Conservation (phyloP, 1,140 invertebrate species). For the Leguminivora glycinivorella region DNA sequence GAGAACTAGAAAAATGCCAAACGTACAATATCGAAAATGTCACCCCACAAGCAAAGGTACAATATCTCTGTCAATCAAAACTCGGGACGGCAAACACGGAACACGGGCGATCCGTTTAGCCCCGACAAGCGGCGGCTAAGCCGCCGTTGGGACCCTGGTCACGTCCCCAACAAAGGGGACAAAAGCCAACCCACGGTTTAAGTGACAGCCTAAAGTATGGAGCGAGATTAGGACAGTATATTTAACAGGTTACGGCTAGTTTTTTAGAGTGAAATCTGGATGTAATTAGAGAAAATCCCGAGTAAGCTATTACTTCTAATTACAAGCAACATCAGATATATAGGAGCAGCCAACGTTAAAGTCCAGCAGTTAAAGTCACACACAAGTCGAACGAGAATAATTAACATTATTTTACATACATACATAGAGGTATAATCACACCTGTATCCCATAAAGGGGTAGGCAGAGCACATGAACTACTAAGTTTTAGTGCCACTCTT, state of each 20-base stretch:
- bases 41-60: neutral
- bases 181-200: slow-evolving; percentile 27
- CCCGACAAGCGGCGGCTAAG: slow-evolving; percentile 23
- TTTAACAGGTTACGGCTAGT: slow-evolving; percentile 6
- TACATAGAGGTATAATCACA: no score
- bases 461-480: no score
- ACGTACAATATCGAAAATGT: neutral
- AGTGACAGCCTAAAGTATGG: slow-evolving; percentile 26
- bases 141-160: slow-evolving; percentile 2
- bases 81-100: slow-evolving; percentile 8
- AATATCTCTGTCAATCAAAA: slow-evolving; percentile 26
- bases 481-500: no score
- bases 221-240: slow-evolving; percentile 9
- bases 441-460: no score
- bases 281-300: no score
- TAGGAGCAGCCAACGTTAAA: no score
- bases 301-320: no score
- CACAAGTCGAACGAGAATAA: no score
- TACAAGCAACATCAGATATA: no score
- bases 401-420: no score
- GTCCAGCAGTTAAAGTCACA: no score
- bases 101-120: slow-evolving; percentile 12
- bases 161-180: neutral
- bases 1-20: neutral
- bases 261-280: neutral